Percentiles rank a stretch among this genome's conserved stretches.
These are phyloP conservation scores for Gryllus bimaculatus DNA, from an alignment of 1,140 invertebrate genomes.

Conservation along the genomic window DNA sequence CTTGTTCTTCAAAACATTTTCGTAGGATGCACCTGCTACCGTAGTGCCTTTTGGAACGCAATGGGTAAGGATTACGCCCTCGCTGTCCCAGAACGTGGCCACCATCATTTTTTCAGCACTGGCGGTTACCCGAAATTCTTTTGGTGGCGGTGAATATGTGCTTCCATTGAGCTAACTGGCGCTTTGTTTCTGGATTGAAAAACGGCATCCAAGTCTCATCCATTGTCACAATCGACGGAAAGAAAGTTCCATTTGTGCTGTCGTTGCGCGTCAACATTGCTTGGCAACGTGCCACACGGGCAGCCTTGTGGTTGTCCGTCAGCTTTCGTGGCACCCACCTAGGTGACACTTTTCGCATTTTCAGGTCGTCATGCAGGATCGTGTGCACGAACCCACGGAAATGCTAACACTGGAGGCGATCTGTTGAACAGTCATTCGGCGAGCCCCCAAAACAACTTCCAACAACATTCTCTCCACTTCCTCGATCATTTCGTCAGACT, in stretches of 20 bases:
- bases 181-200: too few species aligned
- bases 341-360: too few species aligned
- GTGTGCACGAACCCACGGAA: slow-evolving; percentile 7
- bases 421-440: neutral
- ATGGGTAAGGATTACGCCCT: too few species aligned
- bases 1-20: too few species aligned
- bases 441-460: neutral
- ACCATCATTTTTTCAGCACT: too few species aligned
- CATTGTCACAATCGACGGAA: neutral
- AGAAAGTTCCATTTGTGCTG: slow-evolving; percentile 9
- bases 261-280: slow-evolving; percentile 2
- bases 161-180: too few species aligned
- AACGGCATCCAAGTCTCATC: too few species aligned
- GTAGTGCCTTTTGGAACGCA: too few species aligned
- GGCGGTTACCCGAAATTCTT: neutral
- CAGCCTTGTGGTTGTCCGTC: slow-evolving; percentile 5
- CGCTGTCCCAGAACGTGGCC: too few species aligned
- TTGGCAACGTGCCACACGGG: neutral
- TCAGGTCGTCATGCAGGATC: slow-evolving; percentile 7
- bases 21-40: neutral
- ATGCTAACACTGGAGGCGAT: slow-evolving; percentile 9
- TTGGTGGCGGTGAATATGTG: neutral
- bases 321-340: slow-evolving; percentile 10
- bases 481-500: too few species aligned
- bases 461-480: neutral